Conservation (phyloP, 2,113 vertebrate genomes). For the Puffinus mauretanicus region DNA sequence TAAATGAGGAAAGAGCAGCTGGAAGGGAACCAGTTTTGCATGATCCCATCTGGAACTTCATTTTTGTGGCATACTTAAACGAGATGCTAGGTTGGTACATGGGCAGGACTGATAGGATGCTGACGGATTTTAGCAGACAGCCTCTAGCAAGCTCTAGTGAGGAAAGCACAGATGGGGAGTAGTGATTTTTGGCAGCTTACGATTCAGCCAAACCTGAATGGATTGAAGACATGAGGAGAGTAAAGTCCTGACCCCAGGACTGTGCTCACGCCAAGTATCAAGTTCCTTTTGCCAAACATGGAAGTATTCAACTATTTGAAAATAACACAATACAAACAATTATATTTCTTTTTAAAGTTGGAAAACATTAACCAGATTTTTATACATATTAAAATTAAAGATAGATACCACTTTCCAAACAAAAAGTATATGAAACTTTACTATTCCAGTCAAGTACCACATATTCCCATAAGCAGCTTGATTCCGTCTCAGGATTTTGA, state of each 20-base stretch:
- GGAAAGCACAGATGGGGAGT: conserved; percentile 44
- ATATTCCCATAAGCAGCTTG: not conserved
- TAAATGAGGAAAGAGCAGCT: conserved; percentile 47
- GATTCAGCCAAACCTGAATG: not conserved
- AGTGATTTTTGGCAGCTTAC: conserved; percentile 34
- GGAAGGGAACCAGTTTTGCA: conserved; percentile 32
- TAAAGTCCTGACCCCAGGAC: conserved; percentile 6
- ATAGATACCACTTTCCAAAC: not conserved
- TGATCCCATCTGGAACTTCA: conserved; percentile 58
- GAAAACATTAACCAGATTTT: not conserved
- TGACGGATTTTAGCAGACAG: conserved; percentile 35
- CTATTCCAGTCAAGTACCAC: conserved; percentile 9
- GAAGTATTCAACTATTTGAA: not conserved
- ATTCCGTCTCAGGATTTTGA: not conserved
- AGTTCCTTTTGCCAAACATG: not conserved
- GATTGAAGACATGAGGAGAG: not conserved
- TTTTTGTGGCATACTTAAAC: conserved; percentile 25
- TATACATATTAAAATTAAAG: not conserved
- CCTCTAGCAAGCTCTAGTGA: conserved; percentile 21
- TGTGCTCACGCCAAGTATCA: not conserved
- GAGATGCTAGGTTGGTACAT: conserved; percentile 11
- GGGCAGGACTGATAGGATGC: conserved; percentile 32
- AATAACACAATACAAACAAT: not conserved
- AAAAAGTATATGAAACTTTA: not conserved
- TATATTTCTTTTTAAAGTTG: not conserved